Evolutionary conservation across 64 coral and sea anemone genomes (phyloP).

Genomic region (Actinia equina): DNA sequence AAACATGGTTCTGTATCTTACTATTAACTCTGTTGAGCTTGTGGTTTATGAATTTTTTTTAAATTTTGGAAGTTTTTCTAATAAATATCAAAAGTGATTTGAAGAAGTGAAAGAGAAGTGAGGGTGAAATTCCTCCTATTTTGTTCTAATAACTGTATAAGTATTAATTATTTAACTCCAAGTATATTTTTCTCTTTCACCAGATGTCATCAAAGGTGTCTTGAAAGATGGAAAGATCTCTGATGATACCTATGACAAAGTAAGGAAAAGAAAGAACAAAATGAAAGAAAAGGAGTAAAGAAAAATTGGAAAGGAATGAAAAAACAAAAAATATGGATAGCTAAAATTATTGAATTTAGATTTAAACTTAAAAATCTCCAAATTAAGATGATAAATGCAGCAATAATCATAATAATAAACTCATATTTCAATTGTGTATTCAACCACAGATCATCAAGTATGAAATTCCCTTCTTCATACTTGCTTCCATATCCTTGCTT

Average conservation of each 20-base stretch:
- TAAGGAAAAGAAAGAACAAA: not conserved
- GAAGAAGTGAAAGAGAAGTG: too few species aligned
- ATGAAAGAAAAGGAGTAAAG: not conserved
- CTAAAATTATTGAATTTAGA: too few species aligned
- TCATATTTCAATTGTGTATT: not conserved
- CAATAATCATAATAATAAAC: not conserved
- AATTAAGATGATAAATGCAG: not conserved
- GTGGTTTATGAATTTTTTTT: not conserved
- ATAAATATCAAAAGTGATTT: not conserved
- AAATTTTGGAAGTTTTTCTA: not conserved
- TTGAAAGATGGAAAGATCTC: not conserved
- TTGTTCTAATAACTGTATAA: too few species aligned
- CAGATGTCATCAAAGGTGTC: not conserved
- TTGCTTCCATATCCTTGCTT: slow-evolving; percentile 37
- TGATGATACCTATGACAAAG: not conserved
- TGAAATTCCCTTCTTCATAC: slow-evolving; percentile 24
- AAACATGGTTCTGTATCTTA: not conserved
- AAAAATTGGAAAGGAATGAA: too few species aligned
- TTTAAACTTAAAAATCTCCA: too few species aligned
- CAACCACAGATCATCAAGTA: not conserved
- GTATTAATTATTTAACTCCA: too few species aligned
- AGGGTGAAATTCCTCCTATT: too few species aligned
- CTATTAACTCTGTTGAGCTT: not conserved
- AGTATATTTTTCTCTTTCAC: not conserved
- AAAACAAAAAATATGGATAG: too few species aligned